A percentile compares a stretch with the other conserved stretches of the same genome.
Evolutionary conservation across 1,140 invertebrate genomes (phyloP).

Genomic region (Pollicipes pollicipes): DNA sequence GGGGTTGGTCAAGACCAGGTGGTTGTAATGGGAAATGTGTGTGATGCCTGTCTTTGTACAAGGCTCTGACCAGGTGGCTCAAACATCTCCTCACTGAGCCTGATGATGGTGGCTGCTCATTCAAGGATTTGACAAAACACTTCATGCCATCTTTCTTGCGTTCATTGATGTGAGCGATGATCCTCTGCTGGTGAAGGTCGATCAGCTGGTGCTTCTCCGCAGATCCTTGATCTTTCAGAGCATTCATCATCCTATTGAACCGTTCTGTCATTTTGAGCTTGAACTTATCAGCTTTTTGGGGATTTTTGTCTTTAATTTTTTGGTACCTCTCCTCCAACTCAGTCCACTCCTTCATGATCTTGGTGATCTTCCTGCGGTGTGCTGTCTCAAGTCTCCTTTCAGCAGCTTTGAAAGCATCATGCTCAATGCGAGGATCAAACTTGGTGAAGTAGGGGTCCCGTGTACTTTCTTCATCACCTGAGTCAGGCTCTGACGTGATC

Average conservation of each 20-base stretch:
- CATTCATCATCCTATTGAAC: conserved; percentile 85
- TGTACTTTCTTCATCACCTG: not conserved
- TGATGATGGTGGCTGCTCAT: conserved; percentile 50
- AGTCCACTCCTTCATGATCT: conserved; percentile 98
- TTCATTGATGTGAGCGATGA: conserved; percentile 74
- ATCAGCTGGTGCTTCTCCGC: conserved; percentile 89
- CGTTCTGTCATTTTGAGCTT: conserved; percentile 87
- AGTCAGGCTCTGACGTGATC: not conserved
- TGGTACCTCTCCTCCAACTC: conserved; percentile 91
- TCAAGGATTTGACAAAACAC: conserved; percentile 76
- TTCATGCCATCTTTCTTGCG: conserved; percentile 87
- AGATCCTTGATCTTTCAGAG: conserved; percentile 84
- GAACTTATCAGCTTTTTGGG: conserved; percentile 79
- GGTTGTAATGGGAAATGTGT: conserved; percentile 87
- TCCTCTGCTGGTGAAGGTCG: conserved; percentile 89
- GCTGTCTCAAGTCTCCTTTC: conserved; percentile 80
- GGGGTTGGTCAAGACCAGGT: conserved; percentile 58
- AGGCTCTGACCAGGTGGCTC: conserved; percentile 65
- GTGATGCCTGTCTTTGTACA: conserved; percentile 89
- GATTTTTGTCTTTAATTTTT: conserved; percentile 79
- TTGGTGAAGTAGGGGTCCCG: conserved; percentile 87
- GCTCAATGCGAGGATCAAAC: conserved; percentile 82
- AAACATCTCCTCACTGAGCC: conserved; percentile 81
- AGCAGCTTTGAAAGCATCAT: conserved; percentile 76
- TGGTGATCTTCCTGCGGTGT: conserved; percentile 74